These are phyloP conservation scores for Syrrhaptes paradoxus DNA, from an alignment of 2,113 vertebrate genomes.

Conservation along the genomic window DNA sequence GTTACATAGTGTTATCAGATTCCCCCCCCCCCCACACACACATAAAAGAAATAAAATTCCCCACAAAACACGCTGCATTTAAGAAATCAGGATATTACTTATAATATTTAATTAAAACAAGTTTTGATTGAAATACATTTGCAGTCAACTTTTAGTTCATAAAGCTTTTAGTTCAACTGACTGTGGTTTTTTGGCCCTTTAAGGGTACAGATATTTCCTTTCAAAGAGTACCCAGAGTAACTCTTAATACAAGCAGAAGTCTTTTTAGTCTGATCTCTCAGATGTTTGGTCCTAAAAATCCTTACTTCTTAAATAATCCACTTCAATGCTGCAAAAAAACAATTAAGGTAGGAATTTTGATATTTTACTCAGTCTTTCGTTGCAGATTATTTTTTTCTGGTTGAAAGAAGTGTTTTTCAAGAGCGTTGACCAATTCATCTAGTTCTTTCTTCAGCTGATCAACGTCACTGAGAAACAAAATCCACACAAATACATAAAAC, in stretches of 20 bases:
- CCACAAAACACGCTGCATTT: neutral
- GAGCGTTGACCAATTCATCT: constrained; percentile 84
- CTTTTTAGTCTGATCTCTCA: neutral
- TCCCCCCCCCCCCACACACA: no score
- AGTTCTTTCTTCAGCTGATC: constrained; percentile 87
- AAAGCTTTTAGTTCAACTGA: neutral
- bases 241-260: neutral
- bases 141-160: neutral
- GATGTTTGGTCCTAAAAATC: constrained; percentile 18
- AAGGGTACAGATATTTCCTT: neutral
- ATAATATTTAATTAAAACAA: constrained; percentile 30
- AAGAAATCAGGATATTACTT: neutral
- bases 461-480: constrained; percentile 78
- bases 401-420: constrained; percentile 93
- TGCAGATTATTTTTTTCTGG: constrained; percentile 91
- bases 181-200: neutral
- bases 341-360: neutral
- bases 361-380: constrained; percentile 81
- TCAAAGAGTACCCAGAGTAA: neutral
- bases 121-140: constrained; percentile 18
- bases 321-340: neutral
- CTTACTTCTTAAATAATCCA: constrained; percentile 24
- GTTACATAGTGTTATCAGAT: neutral
- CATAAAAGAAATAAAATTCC: neutral
- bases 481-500: neutral